Conservation (phyloP, 2,113 vertebrate species). For the Bolborhynchus lineola region DNA sequence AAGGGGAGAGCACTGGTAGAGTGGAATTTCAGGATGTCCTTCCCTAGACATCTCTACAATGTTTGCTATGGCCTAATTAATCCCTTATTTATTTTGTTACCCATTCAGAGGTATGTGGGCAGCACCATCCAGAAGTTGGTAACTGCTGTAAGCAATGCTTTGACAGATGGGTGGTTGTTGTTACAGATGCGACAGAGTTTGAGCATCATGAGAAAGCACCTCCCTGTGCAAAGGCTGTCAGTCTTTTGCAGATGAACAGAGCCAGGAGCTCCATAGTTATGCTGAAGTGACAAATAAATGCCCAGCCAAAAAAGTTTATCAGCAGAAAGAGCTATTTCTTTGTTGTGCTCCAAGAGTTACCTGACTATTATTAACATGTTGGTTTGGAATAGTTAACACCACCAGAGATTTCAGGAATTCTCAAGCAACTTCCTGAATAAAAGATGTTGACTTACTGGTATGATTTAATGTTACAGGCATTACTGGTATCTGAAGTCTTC, state of each 20-base stretch:
- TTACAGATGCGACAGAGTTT: not conserved
- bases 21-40: not conserved
- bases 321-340: not conserved
- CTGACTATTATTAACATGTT: not conserved
- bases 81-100: not conserved
- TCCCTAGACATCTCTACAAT: not conserved
- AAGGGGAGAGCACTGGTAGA: not conserved
- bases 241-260: not conserved
- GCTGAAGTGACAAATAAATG: not conserved
- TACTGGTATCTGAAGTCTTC: not conserved
- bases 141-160: not conserved
- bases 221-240: not conserved
- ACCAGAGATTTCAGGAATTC: not conserved
- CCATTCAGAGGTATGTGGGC: rapidly evolving
- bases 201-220: not conserved
- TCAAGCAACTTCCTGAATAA: not conserved
- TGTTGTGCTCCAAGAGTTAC: not conserved
- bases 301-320: not conserved
- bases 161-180: too few relatives aligned
- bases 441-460: not conserved
- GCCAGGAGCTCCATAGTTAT: not conserved
- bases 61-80: not conserved
- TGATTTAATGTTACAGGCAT: not conserved
- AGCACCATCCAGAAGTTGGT: not conserved
- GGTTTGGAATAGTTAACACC: not conserved